Evolutionary conservation across 2,888 invertebrate species (phyloP).

Genomic region (Lithophane ornitopus): DNA sequence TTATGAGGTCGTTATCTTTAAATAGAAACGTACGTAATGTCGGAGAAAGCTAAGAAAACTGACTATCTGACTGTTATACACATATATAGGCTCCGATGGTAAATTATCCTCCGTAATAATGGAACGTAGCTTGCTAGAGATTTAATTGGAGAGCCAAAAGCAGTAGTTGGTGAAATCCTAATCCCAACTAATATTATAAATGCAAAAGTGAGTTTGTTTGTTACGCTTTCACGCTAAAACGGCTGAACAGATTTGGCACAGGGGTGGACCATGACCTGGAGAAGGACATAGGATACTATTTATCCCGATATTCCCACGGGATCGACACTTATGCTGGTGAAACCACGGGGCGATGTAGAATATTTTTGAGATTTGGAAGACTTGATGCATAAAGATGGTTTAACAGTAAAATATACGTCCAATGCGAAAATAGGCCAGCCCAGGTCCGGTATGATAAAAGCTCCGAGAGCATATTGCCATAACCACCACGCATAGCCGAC

Average conservation of each 20-base stretch:
- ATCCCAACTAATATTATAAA: too few relatives aligned
- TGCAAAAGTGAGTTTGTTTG: too few relatives aligned
- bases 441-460: constrained; percentile 6
- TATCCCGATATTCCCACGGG: too few relatives aligned
- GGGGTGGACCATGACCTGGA: too few relatives aligned
- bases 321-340: too few relatives aligned
- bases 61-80: constrained; percentile 22
- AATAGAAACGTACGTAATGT: constrained; percentile 57
- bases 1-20: constrained; percentile 56
- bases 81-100: constrained; percentile 23
- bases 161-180: not conserved
- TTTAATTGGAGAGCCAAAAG: not conserved
- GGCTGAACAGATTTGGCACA: too few relatives aligned
- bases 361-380: not conserved
- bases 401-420: not conserved
- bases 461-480: constrained; percentile 23
- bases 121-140: not conserved
- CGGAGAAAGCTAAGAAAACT: constrained; percentile 54
- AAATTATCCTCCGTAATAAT: constrained; percentile 36
- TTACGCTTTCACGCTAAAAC: too few relatives aligned
- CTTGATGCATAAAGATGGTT: not conserved
- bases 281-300: too few relatives aligned
- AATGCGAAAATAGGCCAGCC: not conserved
- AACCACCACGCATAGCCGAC: constrained; percentile 1
- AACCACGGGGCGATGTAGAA: not conserved